Base-by-base conservation (phyloP, 1,140 invertebrate genomes). In the Drosophila saltans region DNA sequence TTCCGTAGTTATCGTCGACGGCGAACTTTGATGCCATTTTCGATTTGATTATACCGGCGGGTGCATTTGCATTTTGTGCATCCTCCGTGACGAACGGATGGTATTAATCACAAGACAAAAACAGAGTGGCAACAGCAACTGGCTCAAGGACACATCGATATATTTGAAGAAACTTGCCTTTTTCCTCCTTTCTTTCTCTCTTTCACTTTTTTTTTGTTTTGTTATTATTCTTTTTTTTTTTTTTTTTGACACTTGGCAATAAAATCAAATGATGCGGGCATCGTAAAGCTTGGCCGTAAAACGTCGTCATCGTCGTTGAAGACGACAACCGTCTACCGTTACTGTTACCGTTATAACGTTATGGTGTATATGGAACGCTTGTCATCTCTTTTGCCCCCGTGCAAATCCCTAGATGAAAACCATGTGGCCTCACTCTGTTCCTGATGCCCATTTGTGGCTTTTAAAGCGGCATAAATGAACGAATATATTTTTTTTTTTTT, bases 251-350 rank as follows among this genome's bases (percentile, higher is more conserved):
- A 89, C 80, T 83, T 78, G 80, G 77, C 80, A 88, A 88, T 88
- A 89, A 88, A 88, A 88, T 88, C 84, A 88, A 88, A 88, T 88
- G 83, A 89, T 83, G 83, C 84, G 84, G 77, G 84, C 66, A 89
- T 89, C 83, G 84, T 88, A 88, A 88, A 88, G 83, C 77, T 80
- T 39, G 72, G 67, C 80, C 83, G 68, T 88, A 83, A 88, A 88
- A 89, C 7, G 24, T 52, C 45, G 21, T 52, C n/a, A 52, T 52
- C 45, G 21, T 52, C n/a, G 24, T 52, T 52, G 45, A 52, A 52
- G 45, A 24, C 45, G 45, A 10, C 45, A 10, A 52, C 21, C 21
- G 45, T 26, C 45, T 8, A 48, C 45, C 45, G 21, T 82, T 76
- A 81, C 83, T 3, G 79, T 80, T 80, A 77, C 62, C 83, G 78